Conservation (phyloP, 2,797 vertebrate species). For the Phoxinus dragarum region DNA sequence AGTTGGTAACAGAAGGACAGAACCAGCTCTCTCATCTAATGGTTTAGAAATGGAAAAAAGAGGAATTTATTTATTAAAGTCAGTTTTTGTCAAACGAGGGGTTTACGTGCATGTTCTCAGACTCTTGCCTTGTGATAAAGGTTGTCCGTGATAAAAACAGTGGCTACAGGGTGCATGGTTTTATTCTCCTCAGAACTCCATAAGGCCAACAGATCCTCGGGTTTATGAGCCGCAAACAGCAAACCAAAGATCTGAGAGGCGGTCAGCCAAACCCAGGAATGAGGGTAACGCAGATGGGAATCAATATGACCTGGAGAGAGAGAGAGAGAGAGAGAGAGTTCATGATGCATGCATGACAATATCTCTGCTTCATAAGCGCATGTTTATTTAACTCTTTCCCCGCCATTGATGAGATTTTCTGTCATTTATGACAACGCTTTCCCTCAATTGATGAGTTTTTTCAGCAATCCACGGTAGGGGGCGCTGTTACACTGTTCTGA, state of each 20-base stretch:
- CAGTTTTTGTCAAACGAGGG: background rate
- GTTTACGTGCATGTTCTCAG: background rate
- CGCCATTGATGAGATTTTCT: background rate
- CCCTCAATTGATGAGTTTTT: background rate
- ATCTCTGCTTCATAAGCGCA: background rate
- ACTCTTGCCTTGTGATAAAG: slow-evolving; percentile 87
- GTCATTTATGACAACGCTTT: background rate
- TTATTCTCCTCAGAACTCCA: slow-evolving; percentile 74
- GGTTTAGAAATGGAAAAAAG: background rate
- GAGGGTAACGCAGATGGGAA: slow-evolving; percentile 89
- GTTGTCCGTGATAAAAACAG: slow-evolving; percentile 79
- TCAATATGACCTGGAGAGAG: slow-evolving; percentile 83
- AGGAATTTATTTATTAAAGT: background rate
- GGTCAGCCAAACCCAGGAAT: slow-evolving; percentile 97
- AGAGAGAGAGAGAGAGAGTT: background rate
- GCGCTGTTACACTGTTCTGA: no score
- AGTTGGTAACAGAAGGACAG: slow-evolving; percentile 91
- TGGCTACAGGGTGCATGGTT: slow-evolving; percentile 68
- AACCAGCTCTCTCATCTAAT: slow-evolving; percentile 88
- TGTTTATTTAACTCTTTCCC: background rate
- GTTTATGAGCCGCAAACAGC: slow-evolving; percentile 88
- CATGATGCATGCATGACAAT: background rate
- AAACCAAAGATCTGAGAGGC: slow-evolving; percentile 93
- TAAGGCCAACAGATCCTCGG: slow-evolving; percentile 83
- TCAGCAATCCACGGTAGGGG: no score